Evolutionary conservation across 2,113 vertebrate genomes (phyloP), one percentile per base, ranked within the genome.

Genomic region (Benitochromis conjunctus): DNA sequence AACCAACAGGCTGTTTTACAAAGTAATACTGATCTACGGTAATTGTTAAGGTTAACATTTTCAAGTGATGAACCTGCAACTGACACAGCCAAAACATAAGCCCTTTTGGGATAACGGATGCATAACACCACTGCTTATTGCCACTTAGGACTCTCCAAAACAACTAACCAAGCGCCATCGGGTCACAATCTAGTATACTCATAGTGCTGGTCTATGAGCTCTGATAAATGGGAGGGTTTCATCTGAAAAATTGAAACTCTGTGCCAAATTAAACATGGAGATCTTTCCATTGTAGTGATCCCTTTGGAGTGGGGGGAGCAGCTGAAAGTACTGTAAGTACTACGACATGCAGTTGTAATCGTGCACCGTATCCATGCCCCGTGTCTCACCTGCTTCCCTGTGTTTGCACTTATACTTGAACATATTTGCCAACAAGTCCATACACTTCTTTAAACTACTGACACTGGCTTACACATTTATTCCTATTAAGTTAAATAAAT

Each of bases 291-390:
- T 71, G 66, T 6, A 24, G 64, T 26, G 41, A 46, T 71, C 66
- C 21, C 38, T 71, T 71, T 43, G 64, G 38, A 8, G 66, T 9
- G 14, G 24, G 16, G 8, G 21, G 5, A 71, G 8, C 38, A 46
- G 66, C 41, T 26, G 66, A 38, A 71, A 24, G 66, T 26, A 6
- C 36, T 46, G 41, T 46, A 71, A 46, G 8, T 46, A 71, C 21
- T 29, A 26, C 26, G 21, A 46, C 66, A 48, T 71, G 21, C 66
- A 46, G 41, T 46, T 21, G 46, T 3, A 71, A 48, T 71, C 13
- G 6, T 16, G 9, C 21, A 48, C 66, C 0, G 1, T 29, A 18
- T 48, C 21, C 66, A 18, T 71, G 41, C 0, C 21, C 8, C 0
- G 0, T 71, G 41, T 24, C 14, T 71, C 41, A 71, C 41, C 46